Evolutionary conservation across 2,888 invertebrate species (phyloP), one percentile per base, ranked within the genome.

Genomic region (Drosophila buzzatii): DNA sequence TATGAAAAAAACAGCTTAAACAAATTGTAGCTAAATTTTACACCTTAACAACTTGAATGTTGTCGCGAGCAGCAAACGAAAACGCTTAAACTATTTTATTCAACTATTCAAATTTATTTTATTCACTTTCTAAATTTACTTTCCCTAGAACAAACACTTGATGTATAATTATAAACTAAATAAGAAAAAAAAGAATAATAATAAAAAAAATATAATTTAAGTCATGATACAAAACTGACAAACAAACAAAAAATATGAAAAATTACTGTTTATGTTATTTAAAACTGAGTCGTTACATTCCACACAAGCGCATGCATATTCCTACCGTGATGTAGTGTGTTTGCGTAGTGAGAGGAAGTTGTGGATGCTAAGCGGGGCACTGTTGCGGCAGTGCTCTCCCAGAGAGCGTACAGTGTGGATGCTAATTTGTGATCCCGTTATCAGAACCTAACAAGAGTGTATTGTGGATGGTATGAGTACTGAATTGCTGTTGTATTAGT

Each of bases 201-300:
- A 58, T 18, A 39, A 62, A 64, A 20, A 59, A 27, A 56, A 62
- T 45, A 71, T 59, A 47, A 60, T 31, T 67, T 57, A 55, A 63
- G 79, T 81, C 84, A 74, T 61, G 47, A 53, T 68, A 62, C 56
- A 47, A 60, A 72, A 61, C 60, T 77, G 73, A 76, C 85, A 77
- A 69, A 58, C 65, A 60, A 73, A n/a, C n/a, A n/a, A 71, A 78
- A 76, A 49, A 23, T 18, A 27, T 59, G 45, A 27, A n/a, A 18
- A 31, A n/a, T 37, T n/a, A 1, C 8, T 33, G 23, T 70, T 55
- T 64, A 52, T 1, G 3, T 41, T 55, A n/a, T 31, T 27, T 67
- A 4, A 16, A 23, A 23, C 1, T 23, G 23, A 12, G 10, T n/a
- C 31, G 16, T 49, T 31, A 16, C 35, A 20, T 52, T 14, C 35